phyloP scores from a whole-genome alignment of 2,888 invertebrate species.

The Cephus spinipes region DNA sequence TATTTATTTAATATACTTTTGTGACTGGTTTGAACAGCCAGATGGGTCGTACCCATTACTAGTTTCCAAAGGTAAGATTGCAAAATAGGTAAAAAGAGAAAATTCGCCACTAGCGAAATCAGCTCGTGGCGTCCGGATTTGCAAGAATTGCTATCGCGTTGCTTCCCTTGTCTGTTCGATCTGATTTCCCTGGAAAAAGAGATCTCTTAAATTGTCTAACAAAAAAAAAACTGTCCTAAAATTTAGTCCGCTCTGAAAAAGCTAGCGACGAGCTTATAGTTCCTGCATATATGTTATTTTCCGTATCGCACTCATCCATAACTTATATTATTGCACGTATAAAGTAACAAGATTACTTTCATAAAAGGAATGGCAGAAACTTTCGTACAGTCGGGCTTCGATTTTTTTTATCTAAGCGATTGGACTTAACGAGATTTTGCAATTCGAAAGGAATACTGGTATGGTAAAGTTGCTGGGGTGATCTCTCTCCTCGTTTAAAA shows the following conservation, averaged over 20 bases:
- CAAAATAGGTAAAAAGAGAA: background rate
- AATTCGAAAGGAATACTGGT: background rate
- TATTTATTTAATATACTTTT: background rate
- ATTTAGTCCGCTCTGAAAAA: background rate
- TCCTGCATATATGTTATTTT: background rate
- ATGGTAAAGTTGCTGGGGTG: background rate
- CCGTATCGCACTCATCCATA: background rate
- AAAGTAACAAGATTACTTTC: background rate
- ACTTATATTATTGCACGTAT: background rate
- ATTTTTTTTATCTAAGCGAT: background rate
- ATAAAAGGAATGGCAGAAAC: background rate
- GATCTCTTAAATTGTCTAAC: conserved; percentile 17
- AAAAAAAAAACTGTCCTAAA: conserved; percentile 11
- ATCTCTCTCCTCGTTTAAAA: background rate
- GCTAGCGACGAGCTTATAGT: background rate
- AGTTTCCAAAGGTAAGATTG: background rate
- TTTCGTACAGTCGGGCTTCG: background rate
- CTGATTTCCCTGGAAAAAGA: conserved; percentile 26
- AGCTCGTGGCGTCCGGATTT: conserved; percentile 18
- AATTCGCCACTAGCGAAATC: background rate
- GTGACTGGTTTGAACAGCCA: background rate
- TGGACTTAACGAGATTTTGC: background rate
- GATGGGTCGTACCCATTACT: background rate
- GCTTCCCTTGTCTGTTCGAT: conserved; percentile 22
- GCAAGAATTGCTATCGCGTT: conserved; percentile 26